phyloP scores from a whole-genome alignment of 1,140 invertebrate species.

The Myzus persicae region DNA sequence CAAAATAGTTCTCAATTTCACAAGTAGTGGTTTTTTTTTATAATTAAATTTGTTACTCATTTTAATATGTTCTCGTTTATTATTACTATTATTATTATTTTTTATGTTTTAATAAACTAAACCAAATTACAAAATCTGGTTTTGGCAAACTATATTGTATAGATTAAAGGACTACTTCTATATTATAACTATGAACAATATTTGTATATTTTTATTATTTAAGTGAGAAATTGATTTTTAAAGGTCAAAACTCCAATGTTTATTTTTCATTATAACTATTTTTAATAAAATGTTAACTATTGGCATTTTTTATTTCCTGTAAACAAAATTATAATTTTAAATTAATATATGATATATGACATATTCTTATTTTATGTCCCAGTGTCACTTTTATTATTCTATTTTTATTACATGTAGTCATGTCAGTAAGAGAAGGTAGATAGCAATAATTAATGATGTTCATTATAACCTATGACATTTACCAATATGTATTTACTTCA shows the following conservation, averaged over 20 bases:
- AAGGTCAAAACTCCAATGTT: neutral
- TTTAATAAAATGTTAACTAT: neutral
- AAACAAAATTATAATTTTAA: neutral
- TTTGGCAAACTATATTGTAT: neutral
- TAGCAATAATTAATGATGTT: neutral
- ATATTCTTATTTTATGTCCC: neutral
- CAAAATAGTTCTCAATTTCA: neutral
- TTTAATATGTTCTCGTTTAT: neutral
- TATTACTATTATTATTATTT: neutral
- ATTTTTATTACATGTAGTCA: neutral
- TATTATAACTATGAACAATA: neutral
- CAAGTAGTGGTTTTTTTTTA: neutral
- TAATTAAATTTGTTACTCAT: neutral
- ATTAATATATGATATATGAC: neutral
- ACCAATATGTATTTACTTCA: neutral
- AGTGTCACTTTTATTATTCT: neutral
- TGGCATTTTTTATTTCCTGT: neutral
- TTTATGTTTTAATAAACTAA: neutral
- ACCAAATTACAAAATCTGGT: neutral
- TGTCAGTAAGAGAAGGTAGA: neutral
- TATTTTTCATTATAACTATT: slow-evolving; percentile 6
- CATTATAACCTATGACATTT: neutral
- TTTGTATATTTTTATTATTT: neutral
- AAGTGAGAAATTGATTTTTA: slow-evolving; percentile 7
- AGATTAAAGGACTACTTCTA: neutral